phyloP scores from a whole-genome alignment of 2,113 vertebrate genomes.

The Channa argus region DNA sequence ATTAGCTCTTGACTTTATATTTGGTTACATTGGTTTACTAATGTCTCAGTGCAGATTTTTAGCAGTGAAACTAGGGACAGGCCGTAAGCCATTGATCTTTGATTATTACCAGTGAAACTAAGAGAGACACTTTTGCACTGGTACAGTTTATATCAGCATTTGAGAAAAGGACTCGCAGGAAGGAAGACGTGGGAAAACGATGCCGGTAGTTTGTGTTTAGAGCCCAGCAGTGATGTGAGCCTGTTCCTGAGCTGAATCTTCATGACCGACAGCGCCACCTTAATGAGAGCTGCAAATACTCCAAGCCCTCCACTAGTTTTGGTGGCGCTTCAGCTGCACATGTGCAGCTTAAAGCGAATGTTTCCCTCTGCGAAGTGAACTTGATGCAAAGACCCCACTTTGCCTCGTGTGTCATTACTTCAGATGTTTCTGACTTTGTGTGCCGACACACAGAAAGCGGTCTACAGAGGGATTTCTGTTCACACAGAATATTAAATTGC shows the following conservation, averaged over 20 bases:
- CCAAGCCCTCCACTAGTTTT: too few species aligned
- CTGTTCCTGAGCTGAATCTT: too few species aligned
- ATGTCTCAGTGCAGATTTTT: background rate
- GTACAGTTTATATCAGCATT: too few species aligned
- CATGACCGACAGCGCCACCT: too few species aligned
- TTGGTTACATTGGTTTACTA: too few species aligned
- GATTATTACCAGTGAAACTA: too few species aligned
- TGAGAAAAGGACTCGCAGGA: background rate
- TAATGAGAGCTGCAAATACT: conserved; percentile 10
- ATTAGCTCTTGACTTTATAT: too few species aligned
- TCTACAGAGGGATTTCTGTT: conserved; percentile 36
- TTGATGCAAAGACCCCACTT: background rate
- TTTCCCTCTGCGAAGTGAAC: background rate
- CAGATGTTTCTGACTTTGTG: background rate
- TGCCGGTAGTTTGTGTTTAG: conserved; percentile 2
- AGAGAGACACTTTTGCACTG: too few species aligned
- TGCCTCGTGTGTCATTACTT: too few species aligned
- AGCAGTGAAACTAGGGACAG: background rate
- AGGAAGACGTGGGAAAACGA: background rate
- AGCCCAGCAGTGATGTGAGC: background rate
- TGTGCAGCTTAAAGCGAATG: background rate
- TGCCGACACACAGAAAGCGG: background rate
- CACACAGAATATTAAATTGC: conserved; percentile 44
- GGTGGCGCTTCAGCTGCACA: background rate
- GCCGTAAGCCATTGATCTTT: too few species aligned